A percentile compares a stretch with the other conserved stretches of the same genome.
These are phyloP conservation scores for Dendrolimus pini DNA, from an alignment of 2,888 invertebrate genomes.

Conservation along the genomic window DNA sequence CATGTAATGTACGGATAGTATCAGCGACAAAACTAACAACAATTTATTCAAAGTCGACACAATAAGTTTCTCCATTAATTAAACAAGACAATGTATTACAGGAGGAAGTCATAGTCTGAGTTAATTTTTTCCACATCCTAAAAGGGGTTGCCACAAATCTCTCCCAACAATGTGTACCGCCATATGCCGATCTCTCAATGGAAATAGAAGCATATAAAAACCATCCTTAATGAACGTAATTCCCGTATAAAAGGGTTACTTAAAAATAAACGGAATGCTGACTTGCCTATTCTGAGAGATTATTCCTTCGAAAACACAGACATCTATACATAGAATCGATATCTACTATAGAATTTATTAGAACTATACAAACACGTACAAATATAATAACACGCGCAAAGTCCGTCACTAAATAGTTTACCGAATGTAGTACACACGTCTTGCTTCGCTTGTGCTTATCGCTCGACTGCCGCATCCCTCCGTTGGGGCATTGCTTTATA, in stretches of 20 bases:
- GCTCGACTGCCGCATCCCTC: too few species aligned
- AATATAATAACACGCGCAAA: too few species aligned
- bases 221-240: constrained; percentile 68
- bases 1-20: too few species aligned
- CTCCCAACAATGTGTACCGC: constrained; percentile 32
- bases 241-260: constrained; percentile 71
- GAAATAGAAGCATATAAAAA: constrained; percentile 66
- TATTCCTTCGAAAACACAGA: too few species aligned
- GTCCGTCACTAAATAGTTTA: too few species aligned
- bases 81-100: constrained; percentile 15
- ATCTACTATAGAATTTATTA: too few species aligned
- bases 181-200: constrained; percentile 40
- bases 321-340: too few species aligned
- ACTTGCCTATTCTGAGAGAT: constrained; percentile 36
- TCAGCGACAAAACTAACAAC: too few species aligned
- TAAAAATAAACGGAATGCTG: constrained; percentile 48
- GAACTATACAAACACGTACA: too few species aligned
- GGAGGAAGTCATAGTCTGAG: constrained; percentile 20
- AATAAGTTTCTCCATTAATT: constrained; percentile 10
- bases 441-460: too few species aligned
- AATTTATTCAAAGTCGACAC: background rate
- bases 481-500: too few species aligned
- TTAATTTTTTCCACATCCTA: constrained; percentile 34
- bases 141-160: constrained; percentile 34
- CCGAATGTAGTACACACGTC: too few species aligned